Evolutionary conservation across 37 sponge, comb jelly and placozoan genomes (phyloP).

Genomic region (Axinella damicornis): DNA sequence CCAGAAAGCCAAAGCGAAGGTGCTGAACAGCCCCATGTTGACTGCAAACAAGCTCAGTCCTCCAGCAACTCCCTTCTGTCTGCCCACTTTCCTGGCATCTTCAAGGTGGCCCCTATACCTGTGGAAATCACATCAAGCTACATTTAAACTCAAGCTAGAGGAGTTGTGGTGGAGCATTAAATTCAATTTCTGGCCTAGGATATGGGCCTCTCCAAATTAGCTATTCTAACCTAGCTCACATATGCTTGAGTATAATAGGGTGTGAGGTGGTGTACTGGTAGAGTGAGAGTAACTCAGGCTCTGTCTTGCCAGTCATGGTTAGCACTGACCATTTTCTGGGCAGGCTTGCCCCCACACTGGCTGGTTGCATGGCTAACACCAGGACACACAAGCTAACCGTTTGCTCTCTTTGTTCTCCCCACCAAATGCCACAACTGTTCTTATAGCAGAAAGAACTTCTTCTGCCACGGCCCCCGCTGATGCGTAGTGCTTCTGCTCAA

Average conservation of each 20-base stretch:
- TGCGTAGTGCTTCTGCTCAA: constrained; percentile 80
- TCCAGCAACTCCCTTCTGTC: constrained; percentile 28
- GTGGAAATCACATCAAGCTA: neutral
- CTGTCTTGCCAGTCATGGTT: too few species aligned
- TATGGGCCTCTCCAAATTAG: too few species aligned
- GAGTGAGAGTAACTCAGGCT: too few species aligned
- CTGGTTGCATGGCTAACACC: too few species aligned
- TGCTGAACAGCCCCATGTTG: constrained; percentile 45
- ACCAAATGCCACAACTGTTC: constrained; percentile 68
- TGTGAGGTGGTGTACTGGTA: too few species aligned
- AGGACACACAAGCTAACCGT: constrained; percentile 21
- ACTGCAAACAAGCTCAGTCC: constrained; percentile 32
- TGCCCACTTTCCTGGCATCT: constrained; percentile 52
- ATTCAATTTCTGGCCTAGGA: too few species aligned
- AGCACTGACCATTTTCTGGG: too few species aligned
- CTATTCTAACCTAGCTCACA: too few species aligned
- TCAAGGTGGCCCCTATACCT: constrained; percentile 23
- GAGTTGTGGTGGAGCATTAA: too few species aligned
- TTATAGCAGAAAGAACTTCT: constrained; percentile 72
- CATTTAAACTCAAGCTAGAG: too few species aligned
- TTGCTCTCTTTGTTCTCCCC: constrained; percentile 66
- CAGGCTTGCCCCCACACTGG: too few species aligned
- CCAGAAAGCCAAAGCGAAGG: constrained; percentile 79
- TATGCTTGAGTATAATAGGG: neutral
- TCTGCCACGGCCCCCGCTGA: constrained; percentile 79